Evolutionary conservation across 2,797 vertebrate species (phyloP).

Genomic region (Cossypha heuglini): DNA sequence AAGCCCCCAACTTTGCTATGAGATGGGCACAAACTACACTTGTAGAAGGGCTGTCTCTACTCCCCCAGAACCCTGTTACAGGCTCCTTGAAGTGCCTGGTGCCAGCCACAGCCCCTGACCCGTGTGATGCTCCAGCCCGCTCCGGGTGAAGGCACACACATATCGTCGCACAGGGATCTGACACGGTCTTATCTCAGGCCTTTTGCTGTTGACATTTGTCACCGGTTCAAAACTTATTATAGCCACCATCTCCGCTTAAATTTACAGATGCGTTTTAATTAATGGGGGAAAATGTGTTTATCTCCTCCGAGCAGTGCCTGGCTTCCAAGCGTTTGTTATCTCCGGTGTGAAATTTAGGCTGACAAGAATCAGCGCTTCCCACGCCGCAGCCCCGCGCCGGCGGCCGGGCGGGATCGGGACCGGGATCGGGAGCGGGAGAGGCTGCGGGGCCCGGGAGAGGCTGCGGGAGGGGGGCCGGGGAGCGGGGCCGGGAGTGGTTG

Average conservation of each 20-base stretch:
- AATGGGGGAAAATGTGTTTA: constrained; percentile 64
- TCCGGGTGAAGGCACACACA: background rate
- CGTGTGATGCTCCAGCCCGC: background rate
- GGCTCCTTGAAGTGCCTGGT: background rate
- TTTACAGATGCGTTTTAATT: constrained; percentile 68
- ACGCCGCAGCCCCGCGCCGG: constrained; percentile 50
- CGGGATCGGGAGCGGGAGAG: background rate
- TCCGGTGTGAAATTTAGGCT: constrained; percentile 83
- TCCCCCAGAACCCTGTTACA: accelerated
- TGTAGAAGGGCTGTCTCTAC: accelerated
- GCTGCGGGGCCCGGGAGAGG: too few relatives aligned
- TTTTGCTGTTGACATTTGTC: constrained; percentile 31
- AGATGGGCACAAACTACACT: accelerated
- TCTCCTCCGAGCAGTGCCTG: constrained; percentile 69
- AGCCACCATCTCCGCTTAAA: constrained; percentile 43
- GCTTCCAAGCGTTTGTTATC: constrained; percentile 74
- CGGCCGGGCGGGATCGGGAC: background rate
- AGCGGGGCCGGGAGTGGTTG: background rate
- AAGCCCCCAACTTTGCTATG: background rate
- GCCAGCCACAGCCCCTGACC: background rate
- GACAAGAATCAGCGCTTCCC: constrained; percentile 82
- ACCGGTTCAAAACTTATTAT: constrained; percentile 21
- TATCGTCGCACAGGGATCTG: accelerated
- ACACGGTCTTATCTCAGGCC: background rate
- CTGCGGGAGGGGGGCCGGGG: background rate